These are phyloP conservation scores for Asobara japonica DNA, from an alignment of 1,140 invertebrate species.

Conservation along the genomic window DNA sequence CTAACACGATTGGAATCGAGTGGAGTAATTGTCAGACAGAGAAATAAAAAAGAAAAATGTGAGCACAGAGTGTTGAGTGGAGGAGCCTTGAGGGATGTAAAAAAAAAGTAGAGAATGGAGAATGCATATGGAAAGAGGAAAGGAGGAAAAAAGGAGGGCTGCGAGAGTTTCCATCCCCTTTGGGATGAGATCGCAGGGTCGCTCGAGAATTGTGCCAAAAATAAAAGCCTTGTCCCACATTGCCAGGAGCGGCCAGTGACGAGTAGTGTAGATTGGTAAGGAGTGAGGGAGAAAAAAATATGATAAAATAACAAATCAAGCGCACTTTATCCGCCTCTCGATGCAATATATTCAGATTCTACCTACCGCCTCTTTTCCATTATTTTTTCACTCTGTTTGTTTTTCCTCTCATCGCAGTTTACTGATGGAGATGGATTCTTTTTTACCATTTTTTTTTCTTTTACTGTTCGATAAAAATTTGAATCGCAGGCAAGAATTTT, in stretches of 20 bases:
- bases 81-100: constrained; percentile 19
- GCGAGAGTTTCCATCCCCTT: constrained; percentile 22
- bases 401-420: not conserved
- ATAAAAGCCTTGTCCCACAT: constrained; percentile 31
- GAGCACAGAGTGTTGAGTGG: not conserved
- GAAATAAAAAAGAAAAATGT: constrained; percentile 19
- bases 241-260: not conserved
- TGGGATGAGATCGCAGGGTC: not conserved
- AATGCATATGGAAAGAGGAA: not conserved
- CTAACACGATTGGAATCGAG: constrained; percentile 24
- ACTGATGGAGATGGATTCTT: not conserved
- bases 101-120: not conserved
- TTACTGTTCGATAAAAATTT: not conserved
- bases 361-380: not conserved
- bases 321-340: not conserved
- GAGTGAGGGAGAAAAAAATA: not conserved
- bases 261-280: not conserved
- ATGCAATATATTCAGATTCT: not conserved
- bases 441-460: not conserved
- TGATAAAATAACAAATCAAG: not conserved
- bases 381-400: not conserved
- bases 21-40: not conserved
- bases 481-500: too few relatives aligned
- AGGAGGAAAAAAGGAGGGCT: not conserved
- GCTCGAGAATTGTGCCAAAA: constrained; percentile 34